Conservation (phyloP, 2,888 invertebrate genomes). For the Anthrax anthrax region DNA sequence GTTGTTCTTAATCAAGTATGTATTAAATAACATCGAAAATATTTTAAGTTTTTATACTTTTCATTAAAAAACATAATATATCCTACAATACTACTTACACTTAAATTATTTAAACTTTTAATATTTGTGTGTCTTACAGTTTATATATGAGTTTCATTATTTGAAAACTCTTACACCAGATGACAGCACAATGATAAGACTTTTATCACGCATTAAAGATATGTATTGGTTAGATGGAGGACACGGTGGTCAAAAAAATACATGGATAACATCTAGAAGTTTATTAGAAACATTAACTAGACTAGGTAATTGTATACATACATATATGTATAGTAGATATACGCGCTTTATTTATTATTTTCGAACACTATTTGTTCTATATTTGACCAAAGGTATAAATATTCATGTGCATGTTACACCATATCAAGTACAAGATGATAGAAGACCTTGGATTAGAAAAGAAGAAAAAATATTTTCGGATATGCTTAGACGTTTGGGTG, state of each 20-base stretch:
- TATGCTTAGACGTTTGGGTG: constrained; percentile 48
- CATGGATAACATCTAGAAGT: constrained; percentile 69
- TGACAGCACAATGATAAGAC: constrained; percentile 45
- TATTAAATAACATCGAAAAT: constrained; percentile 5
- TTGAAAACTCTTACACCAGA: constrained; percentile 50
- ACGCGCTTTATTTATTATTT: too few relatives aligned
- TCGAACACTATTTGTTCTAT: too few relatives aligned
- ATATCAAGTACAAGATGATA: constrained; percentile 71
- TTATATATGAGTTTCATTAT: constrained; percentile 72
- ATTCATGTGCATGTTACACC: constrained; percentile 74
- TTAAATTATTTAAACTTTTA: too few relatives aligned
- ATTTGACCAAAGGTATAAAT: constrained; percentile 41
- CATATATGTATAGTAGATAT: too few relatives aligned
- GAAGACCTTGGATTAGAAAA: constrained; percentile 69
- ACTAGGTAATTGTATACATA: constrained; percentile 40
- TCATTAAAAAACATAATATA: too few relatives aligned
- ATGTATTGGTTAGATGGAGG: constrained; percentile 90
- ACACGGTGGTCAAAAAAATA: constrained; percentile 74
- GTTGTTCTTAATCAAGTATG: constrained; percentile 69
- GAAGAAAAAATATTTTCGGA: constrained; percentile 67
- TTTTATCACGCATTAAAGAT: constrained; percentile 51
- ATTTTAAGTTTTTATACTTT: too few relatives aligned
- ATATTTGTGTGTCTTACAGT: constrained; percentile 31
- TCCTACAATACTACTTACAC: too few relatives aligned
- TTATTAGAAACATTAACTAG: constrained; percentile 58